Evolutionary conservation across 2,113 vertebrate genomes (phyloP), one percentile per base, ranked within the genome.

Genomic region (Ophiodon elongatus): DNA sequence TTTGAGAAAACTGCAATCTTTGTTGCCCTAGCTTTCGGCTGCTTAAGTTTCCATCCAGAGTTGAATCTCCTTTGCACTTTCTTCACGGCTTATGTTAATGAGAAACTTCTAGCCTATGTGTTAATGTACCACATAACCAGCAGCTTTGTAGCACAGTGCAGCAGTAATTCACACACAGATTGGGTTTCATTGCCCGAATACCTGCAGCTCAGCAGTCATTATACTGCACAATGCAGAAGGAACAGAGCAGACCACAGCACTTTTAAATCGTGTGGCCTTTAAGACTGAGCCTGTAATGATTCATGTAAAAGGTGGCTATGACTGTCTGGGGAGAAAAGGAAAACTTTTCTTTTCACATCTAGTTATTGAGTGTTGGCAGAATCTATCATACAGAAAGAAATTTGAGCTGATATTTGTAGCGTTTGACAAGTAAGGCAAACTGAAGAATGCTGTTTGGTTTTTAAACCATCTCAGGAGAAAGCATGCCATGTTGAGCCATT

Each of bases 201-300:
- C 27, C 52, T 79, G 66, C 80, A 33, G 83, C 78, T 88, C 87
- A 82, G 80, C 80, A 70, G 56, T 84, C 74, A 80, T 88, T 77
- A 79, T 13, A 52, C 47, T 43, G 70, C n/a, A 27, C 17, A 76
- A 64, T 52, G 57, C 56, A 79, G 77, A 57, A 47, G 78, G 69
- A 87, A 68, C 73, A 39, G 57, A 73, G 76, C 68, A 37, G 63
- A 80, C 17, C 60, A 52, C 65, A 31, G 76, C 79, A 80, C 81
- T 86, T 86, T 80, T 37, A 74, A 63, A 70, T 54, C 41, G 54
- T 10, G 8, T 6, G n/a, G 52, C n/a, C 19, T 82, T 57, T 68
- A 45, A 59, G 59, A 76, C 56, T 7, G 60, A 64, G 60, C 41
- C 81, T 68, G 27, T 74, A 59, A 62, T 35, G 67, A 82, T 71